These are phyloP conservation scores for Drosophila bifasciata DNA, from an alignment of 1,140 invertebrate species.

Conservation along the genomic window DNA sequence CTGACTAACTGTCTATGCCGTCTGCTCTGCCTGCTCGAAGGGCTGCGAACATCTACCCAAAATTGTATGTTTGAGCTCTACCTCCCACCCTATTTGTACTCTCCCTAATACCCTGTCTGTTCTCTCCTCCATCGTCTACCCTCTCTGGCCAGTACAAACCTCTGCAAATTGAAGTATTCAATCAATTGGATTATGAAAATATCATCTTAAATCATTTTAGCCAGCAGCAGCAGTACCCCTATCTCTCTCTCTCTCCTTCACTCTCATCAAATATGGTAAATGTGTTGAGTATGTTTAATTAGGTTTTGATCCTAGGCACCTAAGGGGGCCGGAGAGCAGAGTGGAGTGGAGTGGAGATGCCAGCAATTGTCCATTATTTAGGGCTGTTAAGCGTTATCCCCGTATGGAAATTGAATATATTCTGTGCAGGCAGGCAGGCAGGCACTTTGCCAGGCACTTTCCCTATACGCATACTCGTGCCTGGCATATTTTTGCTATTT, in stretches of 20 bases:
- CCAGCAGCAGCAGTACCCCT: too few relatives aligned
- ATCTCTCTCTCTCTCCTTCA: not conserved
- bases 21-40: too few relatives aligned
- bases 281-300: slow-evolving; percentile 5
- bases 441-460: not conserved
- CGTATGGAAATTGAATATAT: slow-evolving; percentile 70
- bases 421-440: not conserved
- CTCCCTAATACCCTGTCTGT: too few relatives aligned
- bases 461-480: not conserved
- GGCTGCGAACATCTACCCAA: too few relatives aligned
- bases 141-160: too few relatives aligned
- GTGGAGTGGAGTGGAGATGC: not conserved
- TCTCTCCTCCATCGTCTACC: too few relatives aligned
- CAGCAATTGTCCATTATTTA: slow-evolving; percentile 58
- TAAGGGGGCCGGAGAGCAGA: too few relatives aligned
- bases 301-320: not conserved
- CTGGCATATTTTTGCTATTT: slow-evolving; percentile 53
- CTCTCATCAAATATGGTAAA: not conserved
- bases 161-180: too few relatives aligned
- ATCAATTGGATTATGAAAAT: too few relatives aligned
- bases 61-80: too few relatives aligned
- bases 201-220: too few relatives aligned
- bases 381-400: slow-evolving; percentile 69
- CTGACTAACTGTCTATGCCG: not conserved
- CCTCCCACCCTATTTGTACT: too few relatives aligned